phyloP scores from a whole-genome alignment of 35 echinoderm and acorn worm genomes.

The Nesometra sesokonis region DNA sequence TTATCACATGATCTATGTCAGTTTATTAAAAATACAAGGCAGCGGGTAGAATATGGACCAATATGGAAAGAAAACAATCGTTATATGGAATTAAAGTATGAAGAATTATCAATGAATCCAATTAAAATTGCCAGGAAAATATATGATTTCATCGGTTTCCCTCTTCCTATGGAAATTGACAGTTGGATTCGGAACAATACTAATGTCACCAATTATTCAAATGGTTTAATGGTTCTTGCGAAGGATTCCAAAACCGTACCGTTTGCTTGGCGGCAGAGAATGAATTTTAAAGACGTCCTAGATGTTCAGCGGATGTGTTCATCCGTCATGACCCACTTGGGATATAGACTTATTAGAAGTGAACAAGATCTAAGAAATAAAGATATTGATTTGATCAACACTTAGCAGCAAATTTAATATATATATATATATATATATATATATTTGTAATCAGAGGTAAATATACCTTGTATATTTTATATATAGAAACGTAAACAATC shows the following conservation, averaged over 20 bases:
- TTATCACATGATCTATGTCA: neutral
- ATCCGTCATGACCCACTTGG: neutral
- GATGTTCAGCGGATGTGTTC: neutral
- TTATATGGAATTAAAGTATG: neutral
- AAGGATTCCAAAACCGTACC: neutral
- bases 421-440: no score
- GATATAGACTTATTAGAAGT: neutral
- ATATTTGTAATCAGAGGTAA: no score
- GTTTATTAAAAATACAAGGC: neutral
- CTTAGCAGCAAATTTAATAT: no score
- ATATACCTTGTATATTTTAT: no score
- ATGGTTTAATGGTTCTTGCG: neutral
- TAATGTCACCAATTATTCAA: neutral
- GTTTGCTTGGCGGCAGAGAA: neutral
- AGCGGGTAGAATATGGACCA: neutral
- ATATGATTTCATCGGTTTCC: neutral
- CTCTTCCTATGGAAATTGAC: neutral
- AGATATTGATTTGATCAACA: neutral
- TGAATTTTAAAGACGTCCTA: neutral
- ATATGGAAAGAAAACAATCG: neutral
- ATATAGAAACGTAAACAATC: no score
- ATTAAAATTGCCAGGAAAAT: neutral
- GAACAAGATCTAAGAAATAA: neutral
- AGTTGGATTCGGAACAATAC: neutral
- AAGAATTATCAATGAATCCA: neutral